Conservation (phyloP, 2,888 invertebrate species). For the Fragum whitleyi region DNA sequence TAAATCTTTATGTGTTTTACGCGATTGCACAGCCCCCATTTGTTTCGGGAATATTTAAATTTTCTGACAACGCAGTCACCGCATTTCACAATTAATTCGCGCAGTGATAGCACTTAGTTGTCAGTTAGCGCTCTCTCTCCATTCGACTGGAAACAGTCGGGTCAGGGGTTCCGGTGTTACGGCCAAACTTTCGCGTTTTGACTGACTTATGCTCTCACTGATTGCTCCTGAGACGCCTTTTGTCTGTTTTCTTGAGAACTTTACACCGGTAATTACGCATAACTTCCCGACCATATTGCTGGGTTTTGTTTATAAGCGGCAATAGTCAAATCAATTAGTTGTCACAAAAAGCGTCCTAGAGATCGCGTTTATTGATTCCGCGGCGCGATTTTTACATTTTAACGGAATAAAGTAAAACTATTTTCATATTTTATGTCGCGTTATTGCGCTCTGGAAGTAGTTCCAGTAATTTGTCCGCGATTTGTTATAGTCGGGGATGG, state of each 20-base stretch:
- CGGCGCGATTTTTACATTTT: conserved; percentile 25
- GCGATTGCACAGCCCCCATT: conserved; percentile 44
- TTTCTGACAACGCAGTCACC: conserved; percentile 53
- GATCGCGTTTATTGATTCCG: conserved; percentile 42
- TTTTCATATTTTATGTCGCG: conserved; percentile 29
- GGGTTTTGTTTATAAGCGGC: conserved; percentile 43
- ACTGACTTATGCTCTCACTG: conserved; percentile 53
- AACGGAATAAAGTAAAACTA: conserved; percentile 26
- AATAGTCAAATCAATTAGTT: conserved; percentile 57
- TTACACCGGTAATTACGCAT: conserved; percentile 59
- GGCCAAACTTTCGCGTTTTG: conserved; percentile 51
- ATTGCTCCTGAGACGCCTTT: conserved; percentile 58
- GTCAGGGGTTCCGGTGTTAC: conserved; percentile 51
- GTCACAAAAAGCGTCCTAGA: conserved; percentile 42
- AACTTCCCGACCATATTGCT: conserved; percentile 42
- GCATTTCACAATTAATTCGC: conserved; percentile 56
- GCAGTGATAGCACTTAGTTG: conserved; percentile 39
- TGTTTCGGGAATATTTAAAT: conserved; percentile 58
- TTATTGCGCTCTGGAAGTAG: conserved; percentile 30
- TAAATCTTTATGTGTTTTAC: conserved; percentile 52
- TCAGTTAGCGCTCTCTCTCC: conserved; percentile 44
- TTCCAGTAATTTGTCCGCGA: conserved; percentile 5
- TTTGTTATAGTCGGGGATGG: conserved; percentile 14
- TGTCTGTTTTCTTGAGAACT: conserved; percentile 52
- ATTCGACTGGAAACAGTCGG: conserved; percentile 50